Conservation (phyloP, 2,113 vertebrate species). For the Agapornis roseicollis region DNA sequence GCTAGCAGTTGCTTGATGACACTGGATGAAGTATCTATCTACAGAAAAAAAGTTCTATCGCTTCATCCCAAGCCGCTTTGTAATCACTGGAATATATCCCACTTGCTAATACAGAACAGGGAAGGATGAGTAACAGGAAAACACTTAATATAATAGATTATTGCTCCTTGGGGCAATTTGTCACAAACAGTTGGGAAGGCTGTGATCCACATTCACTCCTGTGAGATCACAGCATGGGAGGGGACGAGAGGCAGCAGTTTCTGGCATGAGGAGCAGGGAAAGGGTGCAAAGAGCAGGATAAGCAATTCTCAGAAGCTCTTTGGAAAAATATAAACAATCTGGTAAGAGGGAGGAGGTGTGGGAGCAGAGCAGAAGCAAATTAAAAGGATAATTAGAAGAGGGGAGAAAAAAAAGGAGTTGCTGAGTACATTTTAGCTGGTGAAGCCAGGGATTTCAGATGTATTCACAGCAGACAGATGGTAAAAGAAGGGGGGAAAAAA, state of each 20-base stretch:
- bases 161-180: neutral
- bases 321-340: constrained; percentile 69
- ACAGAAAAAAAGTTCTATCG: neutral
- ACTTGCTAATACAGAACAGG: neutral
- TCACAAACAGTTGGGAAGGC: neutral
- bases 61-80: neutral
- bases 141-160: neutral
- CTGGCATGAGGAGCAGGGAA: neutral
- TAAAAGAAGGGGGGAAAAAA: neutral
- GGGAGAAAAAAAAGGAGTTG: neutral
- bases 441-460: constrained; percentile 44
- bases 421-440: constrained; percentile 42
- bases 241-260: neutral
- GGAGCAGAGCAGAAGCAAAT: constrained; percentile 60
- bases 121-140: neutral
- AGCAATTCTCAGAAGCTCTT: constrained; percentile 40
- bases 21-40: neutral
- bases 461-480: constrained; percentile 64
- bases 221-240: neutral
- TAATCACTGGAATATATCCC: neutral
- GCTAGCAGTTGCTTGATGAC: neutral
- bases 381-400: constrained; percentile 63
- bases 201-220: neutral
- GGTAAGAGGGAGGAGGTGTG: constrained; percentile 52
- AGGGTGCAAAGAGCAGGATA: constrained; percentile 51